Evolutionary conservation across 2,888 invertebrate genomes (phyloP), one percentile per base, ranked within the genome.

Genomic region (Drosophila anomelani): DNA sequence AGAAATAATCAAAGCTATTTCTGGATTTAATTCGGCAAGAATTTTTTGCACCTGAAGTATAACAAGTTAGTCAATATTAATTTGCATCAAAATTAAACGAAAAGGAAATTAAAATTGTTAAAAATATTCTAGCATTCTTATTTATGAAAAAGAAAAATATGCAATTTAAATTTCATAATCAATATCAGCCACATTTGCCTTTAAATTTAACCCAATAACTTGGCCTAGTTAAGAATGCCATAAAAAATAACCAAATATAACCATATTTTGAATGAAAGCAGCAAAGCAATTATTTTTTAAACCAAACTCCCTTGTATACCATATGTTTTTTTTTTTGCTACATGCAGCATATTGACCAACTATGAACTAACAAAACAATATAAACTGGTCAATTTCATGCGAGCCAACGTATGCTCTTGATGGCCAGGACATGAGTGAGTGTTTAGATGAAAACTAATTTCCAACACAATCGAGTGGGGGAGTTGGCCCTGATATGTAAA

Each of bases 401-500:
- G 15, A 44, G 41, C 51, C 20, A 51, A 51, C 51, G 41, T 26
- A 41, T 36, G 54, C 23, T 38, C 6, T n/a, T 38, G n/a, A 55
- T 34, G 49, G 43, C 44, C 36, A 26, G 54, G 44, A 47, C 54
- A 38, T 36, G 51, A 51, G 38, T 29, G 59, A 56, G 55, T 54
- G 38, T 56, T 66, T 51, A 17, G 46, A 23, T 15, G 17, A 68
- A 69, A 68, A 68, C 59, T 54, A 70, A 70, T 68, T 70, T 70
- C 36, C 41, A 58, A 15, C 46, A 59, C 68, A 68, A 66, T 58
- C 39, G 15, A 51, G 46, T 43, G 32, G 49, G 32, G 49, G 34
- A 32, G 46, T 39, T 20, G 38, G 47, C 44, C 66, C 54, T 44
- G 55, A 77, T 71, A 67, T 85, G 79, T 77, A 76, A 83, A 85